These are phyloP conservation scores for Anoplopoma fimbria DNA, from an alignment of 2,113 vertebrate genomes.

Conservation along the genomic window DNA sequence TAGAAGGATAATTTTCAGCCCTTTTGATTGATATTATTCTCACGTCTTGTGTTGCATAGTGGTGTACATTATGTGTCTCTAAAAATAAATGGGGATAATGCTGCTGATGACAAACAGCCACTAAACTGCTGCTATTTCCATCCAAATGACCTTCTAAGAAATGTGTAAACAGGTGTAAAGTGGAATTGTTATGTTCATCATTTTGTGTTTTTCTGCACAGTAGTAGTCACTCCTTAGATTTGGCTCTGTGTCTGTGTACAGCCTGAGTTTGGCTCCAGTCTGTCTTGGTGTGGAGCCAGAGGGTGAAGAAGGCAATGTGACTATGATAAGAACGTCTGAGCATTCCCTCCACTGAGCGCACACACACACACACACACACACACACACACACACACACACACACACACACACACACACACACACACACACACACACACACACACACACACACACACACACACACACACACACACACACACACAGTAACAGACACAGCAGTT, in stretches of 20 bases:
- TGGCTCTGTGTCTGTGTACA: conserved; percentile 40
- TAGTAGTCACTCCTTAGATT: conserved; percentile 13
- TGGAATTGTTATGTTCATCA: background rate
- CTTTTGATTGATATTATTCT: background rate
- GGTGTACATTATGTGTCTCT: background rate
- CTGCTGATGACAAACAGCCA: background rate
- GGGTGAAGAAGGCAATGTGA: conserved; percentile 50
- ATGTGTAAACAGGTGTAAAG: conserved; percentile 4
- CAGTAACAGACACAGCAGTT: background rate
- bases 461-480: background rate
- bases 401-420: conserved; percentile 1
- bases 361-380: conserved; percentile 9
- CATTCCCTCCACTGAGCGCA: conserved; percentile 22
- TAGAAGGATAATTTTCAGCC: background rate
- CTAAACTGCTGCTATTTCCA: background rate
- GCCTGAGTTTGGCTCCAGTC: conserved; percentile 47
- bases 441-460: conserved; percentile 2
- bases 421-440: conserved; percentile 8
- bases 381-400: conserved; percentile 9
- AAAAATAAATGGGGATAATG: background rate
- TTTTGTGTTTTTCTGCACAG: conserved; percentile 17
- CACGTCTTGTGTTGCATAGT: background rate
- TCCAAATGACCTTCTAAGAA: background rate
- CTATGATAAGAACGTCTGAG: conserved; percentile 57
- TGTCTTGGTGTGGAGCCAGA: conserved; percentile 65